Evolutionary conservation across 2,113 vertebrate species (phyloP), one percentile per base, ranked within the genome.

Genomic region (Polyodon spathula): DNA sequence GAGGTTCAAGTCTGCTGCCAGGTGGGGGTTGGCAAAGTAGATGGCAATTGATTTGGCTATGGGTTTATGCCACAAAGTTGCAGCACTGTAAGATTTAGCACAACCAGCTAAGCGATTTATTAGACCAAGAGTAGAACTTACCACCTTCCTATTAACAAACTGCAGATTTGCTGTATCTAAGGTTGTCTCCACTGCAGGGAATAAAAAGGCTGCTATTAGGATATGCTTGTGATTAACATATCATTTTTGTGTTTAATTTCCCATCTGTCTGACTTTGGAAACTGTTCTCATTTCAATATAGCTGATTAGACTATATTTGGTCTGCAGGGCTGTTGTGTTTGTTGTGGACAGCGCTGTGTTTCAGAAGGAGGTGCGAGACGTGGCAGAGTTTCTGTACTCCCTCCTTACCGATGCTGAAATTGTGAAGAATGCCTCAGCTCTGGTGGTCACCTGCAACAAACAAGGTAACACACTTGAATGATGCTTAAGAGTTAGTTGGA

Each of bases 341-440:
- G 92, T 98, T 6, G 91, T 98, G 74, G 95, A 98, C 70, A 93
- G 92, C 0, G 92, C 89, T 4, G 67, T 91, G 10, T 97, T 98
- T 79, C 95, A 98, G 77, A 87, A 92, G 64, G 93, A 98, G 67
- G 90, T 97, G 62, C 90, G 94, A 65, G 95, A 98, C 0, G 94
- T 96, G 66, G 94, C 95, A 0, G 95, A 97, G 63, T 94, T 95
- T 67, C 80, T 98, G 0, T 98, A 94, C 71, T 86, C 90, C 48
- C 75, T 97, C 44, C 72, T 98, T 66, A 83, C 92, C 0, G 95
- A 98, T 64, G 66, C 73, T 2, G 72, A 86, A 0, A 66, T 92
- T 59, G 83, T 83, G 65, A 82, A 81, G 63, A 94, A 92, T 0
- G 53, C 73, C 0, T 92, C 92, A 0, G 67, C 80, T 0, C 74